Evolutionary conservation across 1,140 invertebrate genomes (phyloP).

Genomic region (Drosophila guanche): DNA sequence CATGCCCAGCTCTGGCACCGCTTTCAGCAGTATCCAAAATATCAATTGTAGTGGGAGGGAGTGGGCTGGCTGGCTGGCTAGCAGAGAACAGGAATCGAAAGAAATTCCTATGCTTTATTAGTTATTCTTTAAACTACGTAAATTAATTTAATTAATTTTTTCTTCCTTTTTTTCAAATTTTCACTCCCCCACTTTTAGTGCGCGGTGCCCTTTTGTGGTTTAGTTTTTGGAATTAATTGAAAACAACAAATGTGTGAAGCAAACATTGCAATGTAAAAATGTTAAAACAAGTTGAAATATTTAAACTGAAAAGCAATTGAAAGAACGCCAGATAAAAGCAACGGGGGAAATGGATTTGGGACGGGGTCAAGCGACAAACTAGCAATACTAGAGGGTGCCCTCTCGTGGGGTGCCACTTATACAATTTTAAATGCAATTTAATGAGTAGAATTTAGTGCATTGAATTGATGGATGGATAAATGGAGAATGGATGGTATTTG

Average conservation of each 20-base stretch:
- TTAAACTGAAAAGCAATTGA: conserved; percentile 11
- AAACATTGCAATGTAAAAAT: conserved; percentile 28
- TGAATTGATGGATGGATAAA: background rate
- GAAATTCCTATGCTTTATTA: conserved; percentile 68
- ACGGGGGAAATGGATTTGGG: background rate
- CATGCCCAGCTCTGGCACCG: conserved; percentile 58
- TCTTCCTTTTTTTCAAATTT: conserved; percentile 4
- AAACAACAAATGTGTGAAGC: background rate
- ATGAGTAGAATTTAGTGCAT: conserved; percentile 4
- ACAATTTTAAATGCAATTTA: conserved; percentile 44
- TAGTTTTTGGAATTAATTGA: conserved; percentile 29
- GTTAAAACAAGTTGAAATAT: conserved; percentile 24
- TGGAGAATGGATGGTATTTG: conserved; percentile 1
- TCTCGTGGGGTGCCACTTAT: too few relatives aligned
- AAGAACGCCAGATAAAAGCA: background rate
- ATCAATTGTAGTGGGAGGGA: conserved; percentile 53
- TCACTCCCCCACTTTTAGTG: conserved; percentile 4
- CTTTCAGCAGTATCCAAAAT: conserved; percentile 64
- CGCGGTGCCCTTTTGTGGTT: background rate
- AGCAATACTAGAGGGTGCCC: conserved; percentile 38
- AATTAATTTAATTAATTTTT: conserved; percentile 15
- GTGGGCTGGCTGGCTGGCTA: background rate
- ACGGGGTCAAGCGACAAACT: conserved; percentile 10
- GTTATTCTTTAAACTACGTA: conserved; percentile 49
- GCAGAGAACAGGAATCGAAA: conserved; percentile 54